A percentile compares a stretch with the other conserved stretches of the same genome.
phyloP scores from a whole-genome alignment of 2,797 vertebrate species.

The Squalus acanthias region DNA sequence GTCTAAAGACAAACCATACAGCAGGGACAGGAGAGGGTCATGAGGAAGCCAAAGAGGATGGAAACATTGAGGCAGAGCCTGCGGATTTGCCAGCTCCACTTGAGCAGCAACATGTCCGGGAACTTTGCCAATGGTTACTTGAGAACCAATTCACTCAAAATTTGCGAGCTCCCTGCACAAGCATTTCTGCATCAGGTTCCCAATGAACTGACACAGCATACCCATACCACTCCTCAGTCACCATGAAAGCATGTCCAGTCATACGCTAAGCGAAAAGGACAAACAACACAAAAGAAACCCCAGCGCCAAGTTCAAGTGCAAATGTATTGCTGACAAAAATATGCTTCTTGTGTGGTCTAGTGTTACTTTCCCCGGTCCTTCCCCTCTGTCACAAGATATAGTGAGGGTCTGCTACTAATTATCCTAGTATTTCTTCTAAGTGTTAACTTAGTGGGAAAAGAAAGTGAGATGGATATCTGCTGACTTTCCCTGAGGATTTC shows the following conservation, averaged over 20 bases:
- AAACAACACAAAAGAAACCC: not conserved
- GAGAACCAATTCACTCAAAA: conserved; percentile 1
- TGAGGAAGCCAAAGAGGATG: not conserved
- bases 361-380: not conserved
- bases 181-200: not conserved
- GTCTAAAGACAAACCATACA: not conserved
- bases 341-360: not conserved
- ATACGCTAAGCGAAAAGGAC: not conserved
- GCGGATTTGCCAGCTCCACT: not conserved
- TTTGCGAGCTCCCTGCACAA: not conserved
- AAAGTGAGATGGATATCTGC: not conserved
- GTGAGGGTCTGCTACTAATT: not conserved
- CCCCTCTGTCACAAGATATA: not conserved
- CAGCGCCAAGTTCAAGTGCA: not conserved
- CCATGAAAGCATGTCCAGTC: not conserved
- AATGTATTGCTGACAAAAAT: not conserved
- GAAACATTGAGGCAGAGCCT: conserved; percentile 26
- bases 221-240: not conserved
- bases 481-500: not conserved
- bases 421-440: not conserved
- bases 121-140: conserved; percentile 4
- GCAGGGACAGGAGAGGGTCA: not conserved
- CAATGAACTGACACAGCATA: not conserved
- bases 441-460: not conserved
- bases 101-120: conserved; percentile 10